A percentile compares a stretch with the other conserved stretches of the same genome.
Evolutionary conservation across 2,113 vertebrate genomes (phyloP).

Genomic region (Heterotis niloticus): DNA sequence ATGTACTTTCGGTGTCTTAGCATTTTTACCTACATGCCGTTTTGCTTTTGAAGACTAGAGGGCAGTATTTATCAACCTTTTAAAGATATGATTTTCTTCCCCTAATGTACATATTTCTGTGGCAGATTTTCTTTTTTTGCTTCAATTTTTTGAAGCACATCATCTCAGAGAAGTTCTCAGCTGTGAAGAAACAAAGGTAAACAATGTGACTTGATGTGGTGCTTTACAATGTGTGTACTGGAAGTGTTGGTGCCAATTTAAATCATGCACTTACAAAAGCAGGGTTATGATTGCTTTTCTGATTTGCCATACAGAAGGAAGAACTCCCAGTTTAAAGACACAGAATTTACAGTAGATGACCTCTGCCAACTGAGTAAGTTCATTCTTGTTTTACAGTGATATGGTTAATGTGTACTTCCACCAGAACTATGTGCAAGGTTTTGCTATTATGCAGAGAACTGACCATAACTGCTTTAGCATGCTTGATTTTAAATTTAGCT

Average conservation of each 20-base stretch:
- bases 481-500: too few relatives aligned
- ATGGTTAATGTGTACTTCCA: too few relatives aligned
- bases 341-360: constrained; percentile 85
- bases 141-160: constrained; percentile 99
- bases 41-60: constrained; percentile 13
- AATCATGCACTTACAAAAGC: too few relatives aligned
- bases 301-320: constrained; percentile 72
- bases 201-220: constrained; percentile 11
- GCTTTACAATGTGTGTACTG: too few relatives aligned
- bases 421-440: too few relatives aligned
- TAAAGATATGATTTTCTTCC: not conserved
- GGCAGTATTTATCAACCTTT: constrained; percentile 25
- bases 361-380: constrained; percentile 90
- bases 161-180: constrained; percentile 94
- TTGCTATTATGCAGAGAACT: too few relatives aligned
- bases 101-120: constrained; percentile 10
- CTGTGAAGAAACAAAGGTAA: constrained; percentile 82
- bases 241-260: too few relatives aligned
- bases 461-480: too few relatives aligned
- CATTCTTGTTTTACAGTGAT: too few relatives aligned
- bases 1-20: not conserved
- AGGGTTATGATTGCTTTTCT: not conserved
- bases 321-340: constrained; percentile 77
- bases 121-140: constrained; percentile 99
- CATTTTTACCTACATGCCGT: not conserved